phyloP scores from a whole-genome alignment of 2,888 invertebrate genomes.

The Bhutanitis thaidina region DNA sequence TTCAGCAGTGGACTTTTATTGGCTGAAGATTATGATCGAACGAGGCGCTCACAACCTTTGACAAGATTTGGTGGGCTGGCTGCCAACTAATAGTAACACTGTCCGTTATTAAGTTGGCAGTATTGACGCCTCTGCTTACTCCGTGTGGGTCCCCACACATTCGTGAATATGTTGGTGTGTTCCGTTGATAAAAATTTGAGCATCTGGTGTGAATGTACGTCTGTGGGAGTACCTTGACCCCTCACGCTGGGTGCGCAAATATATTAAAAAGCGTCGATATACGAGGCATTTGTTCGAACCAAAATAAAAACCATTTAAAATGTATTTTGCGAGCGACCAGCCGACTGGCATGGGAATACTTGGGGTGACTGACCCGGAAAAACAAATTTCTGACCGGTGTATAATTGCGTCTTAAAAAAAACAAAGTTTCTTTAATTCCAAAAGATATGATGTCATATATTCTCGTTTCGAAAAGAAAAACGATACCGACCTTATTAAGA shows the following conservation, averaged over 20 bases:
- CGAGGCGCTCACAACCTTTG: too few species aligned
- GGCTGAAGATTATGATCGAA: too few species aligned
- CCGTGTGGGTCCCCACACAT: too few species aligned
- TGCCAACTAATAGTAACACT: too few species aligned
- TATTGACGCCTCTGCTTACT: too few species aligned
- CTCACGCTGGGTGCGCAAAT: not conserved
- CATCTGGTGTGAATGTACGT: too few species aligned
- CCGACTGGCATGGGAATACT: conserved; percentile 10
- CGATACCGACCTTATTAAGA: not conserved
- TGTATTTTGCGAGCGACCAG: conserved; percentile 9
- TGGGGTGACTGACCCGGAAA: conserved; percentile 20
- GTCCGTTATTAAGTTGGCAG: too few species aligned
- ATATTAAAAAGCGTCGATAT: conserved; percentile 15
- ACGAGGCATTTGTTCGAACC: conserved; percentile 18
- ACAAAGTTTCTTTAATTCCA: conserved; percentile 11
- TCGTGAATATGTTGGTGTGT: too few species aligned
- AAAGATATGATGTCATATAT: not conserved
- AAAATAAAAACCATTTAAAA: conserved; percentile 23
- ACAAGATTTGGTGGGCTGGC: too few species aligned
- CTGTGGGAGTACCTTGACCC: not conserved
- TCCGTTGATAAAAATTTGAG: too few species aligned
- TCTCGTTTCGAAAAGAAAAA: not conserved
- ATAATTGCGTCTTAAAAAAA: conserved; percentile 13
- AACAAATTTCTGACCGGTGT: conserved; percentile 11
- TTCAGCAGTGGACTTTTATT: too few species aligned